These are phyloP conservation scores for Timema cristinae DNA, from an alignment of 2,888 invertebrate genomes.

Conservation along the genomic window DNA sequence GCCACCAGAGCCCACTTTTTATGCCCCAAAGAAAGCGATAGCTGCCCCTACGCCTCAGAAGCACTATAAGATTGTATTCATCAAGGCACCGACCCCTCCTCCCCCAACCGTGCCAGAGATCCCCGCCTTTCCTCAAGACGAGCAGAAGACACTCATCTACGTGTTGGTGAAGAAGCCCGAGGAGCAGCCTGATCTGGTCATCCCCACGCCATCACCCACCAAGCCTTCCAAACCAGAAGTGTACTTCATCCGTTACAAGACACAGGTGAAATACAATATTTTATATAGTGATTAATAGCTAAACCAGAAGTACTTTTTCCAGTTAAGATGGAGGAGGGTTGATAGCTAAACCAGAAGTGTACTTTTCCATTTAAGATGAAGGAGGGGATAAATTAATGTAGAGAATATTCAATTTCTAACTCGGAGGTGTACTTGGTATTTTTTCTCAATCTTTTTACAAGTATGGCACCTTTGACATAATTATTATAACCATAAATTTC, in stretches of 20 bases:
- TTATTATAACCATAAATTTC: too few species aligned
- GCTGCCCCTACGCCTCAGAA: conserved; percentile 59
- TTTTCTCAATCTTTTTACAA: too few species aligned
- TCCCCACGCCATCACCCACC: conserved; percentile 76
- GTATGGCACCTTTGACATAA: too few species aligned
- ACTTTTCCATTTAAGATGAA: too few species aligned
- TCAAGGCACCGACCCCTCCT: conserved; percentile 60
- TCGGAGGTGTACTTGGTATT: too few species aligned
- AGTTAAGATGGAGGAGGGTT: too few species aligned
- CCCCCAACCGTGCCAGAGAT: conserved; percentile 49
- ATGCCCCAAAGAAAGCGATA: conserved; percentile 50
- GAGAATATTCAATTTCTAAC: too few species aligned
- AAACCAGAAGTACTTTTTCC: too few species aligned
- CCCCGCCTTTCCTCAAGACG: conserved; percentile 64
- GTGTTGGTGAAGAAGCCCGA: conserved; percentile 87
- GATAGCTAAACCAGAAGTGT: too few species aligned
- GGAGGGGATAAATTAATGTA: too few species aligned
- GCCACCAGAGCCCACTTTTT: conserved; percentile 75
- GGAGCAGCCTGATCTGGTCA: conserved; percentile 71
- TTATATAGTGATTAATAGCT: too few species aligned
- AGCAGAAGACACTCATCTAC: conserved; percentile 84
- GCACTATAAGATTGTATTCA: conserved; percentile 81
- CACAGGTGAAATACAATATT: conserved; percentile 55
- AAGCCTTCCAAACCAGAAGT: conserved; percentile 87
- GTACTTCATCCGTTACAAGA: conserved; percentile 86